Evolutionary conservation across 2,797 vertebrate genomes (phyloP), one percentile per base, ranked within the genome.

Genomic region (Pangasius djambal): DNA sequence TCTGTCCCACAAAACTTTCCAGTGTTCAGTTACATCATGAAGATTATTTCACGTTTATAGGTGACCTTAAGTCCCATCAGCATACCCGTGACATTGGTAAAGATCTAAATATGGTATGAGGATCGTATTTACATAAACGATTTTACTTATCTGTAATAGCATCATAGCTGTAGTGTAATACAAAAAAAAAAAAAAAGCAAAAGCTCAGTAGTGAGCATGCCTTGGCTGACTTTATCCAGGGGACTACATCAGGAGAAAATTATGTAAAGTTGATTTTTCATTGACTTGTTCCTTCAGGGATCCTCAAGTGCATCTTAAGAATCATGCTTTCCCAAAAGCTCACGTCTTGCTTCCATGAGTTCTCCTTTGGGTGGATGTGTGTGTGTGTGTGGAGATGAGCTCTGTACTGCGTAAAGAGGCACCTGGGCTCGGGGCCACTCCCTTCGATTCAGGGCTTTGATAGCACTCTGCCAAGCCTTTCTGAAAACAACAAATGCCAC

Each of bases 401-500:
- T 93, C 93, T 50, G 91, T 94, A 93, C 94, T 95, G 92, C 93
- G 52, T 74, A 74, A 93, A 94, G 94, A 94, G 93, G 93, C 95
- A 95, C 94, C 95, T 95, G 95, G 88, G 95, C 93, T 94, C 90
- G 92, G 90, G 92, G 89, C 90, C 83, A 91, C 94, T 93, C 94
- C 91, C 92, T 94, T 84, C 40, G 94, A 95, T 96, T 95, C 92
- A 93, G 93, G 94, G 92, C 94, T 96, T 95, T 96, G 95, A 96
- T 95, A 95, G 92, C 90, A 89, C 88, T 94, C 92, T 88, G 92
- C 91, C 92, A 93, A 95, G 92, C 94, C 92, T 94, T 95, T 95
- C 92, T 94, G 92, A 95, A 93, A 78, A 87, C 94, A 95, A 92
- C 89, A 90, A 95, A 95, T 93, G 57, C 88, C 31, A 92, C 92